Percentiles rank a stretch among this genome's conserved stretches.
These are phyloP conservation scores for Synaphobranchus kaupii DNA, from an alignment of 2,797 vertebrate species.

Conservation along the genomic window DNA sequence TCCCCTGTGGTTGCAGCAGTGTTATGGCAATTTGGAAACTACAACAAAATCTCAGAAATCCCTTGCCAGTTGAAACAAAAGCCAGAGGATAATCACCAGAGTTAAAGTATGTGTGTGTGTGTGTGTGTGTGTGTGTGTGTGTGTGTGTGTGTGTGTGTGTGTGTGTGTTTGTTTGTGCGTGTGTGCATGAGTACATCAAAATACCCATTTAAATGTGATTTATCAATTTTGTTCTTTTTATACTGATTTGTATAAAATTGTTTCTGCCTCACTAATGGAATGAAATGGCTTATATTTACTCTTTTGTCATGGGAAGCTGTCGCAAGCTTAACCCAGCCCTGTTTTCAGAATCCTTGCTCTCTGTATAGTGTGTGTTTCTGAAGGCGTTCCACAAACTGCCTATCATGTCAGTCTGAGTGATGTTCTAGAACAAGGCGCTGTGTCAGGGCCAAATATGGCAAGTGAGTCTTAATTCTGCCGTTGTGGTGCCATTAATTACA, in stretches of 20 bases:
- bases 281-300: not conserved
- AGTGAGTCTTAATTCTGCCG: not conserved
- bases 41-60: constrained; percentile 41
- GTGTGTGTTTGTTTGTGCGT: constrained; percentile 21
- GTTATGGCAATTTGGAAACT: constrained; percentile 51
- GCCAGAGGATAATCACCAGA: not conserved
- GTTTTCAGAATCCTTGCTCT: not conserved
- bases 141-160: too few species aligned
- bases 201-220: constrained; percentile 51
- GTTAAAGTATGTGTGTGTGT: too few species aligned
- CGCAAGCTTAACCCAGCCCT: not conserved
- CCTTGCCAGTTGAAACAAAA: constrained; percentile 45
- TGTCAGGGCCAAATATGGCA: too few species aligned
- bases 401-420: not conserved
- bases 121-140: not conserved
- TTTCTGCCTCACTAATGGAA: constrained; percentile 22
- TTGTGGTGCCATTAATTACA: not conserved
- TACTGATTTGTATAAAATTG: constrained; percentile 42
- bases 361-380: not conserved
- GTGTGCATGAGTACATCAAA: constrained; percentile 46
- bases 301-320: not conserved
- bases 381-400: not conserved
- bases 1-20: constrained; percentile 43
- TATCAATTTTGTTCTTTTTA: constrained; percentile 37
- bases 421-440: not conserved